Base-by-base conservation (phyloP, 2,113 vertebrate species). In the Rattus rattus region DNA sequence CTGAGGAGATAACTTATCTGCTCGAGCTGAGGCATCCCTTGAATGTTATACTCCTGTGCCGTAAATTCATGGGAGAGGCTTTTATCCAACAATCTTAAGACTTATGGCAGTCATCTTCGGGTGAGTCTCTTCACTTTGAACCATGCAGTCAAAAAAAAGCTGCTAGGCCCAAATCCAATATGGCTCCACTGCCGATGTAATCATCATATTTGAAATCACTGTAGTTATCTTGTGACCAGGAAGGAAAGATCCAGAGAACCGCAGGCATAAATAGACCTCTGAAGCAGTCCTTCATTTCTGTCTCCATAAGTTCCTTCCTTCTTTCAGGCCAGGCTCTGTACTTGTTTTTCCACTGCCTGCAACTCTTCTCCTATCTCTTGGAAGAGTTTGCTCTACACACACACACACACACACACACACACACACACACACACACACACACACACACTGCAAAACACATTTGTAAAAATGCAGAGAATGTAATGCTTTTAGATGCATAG, bases 221-320 rank as follows among this genome's bases (percentile, higher is more conserved):
- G 2, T 9, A 90, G 33, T 14, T 4, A 36, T 94, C 30, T 96
- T 92, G 30, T 80, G 61, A 90, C 43, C 30, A 17, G 54, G 43
- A 84, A n/a, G 54, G 90, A 93, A 90, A 85, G 49, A 93, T 56
- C 67, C 28, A 83, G 16, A 95, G 54, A 75, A 52, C 73, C 70
- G 54, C 36, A 76, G 69, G 67, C 19, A 33, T 49, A 47, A 90
- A 13, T 72, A n/a, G 69, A 76, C 5, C 2, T 88, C 33, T 63
- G 33, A 92, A 49, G 17, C 49, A 56, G 33, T 54, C 10, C 95
- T n/a, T 93, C 30, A 6, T 47, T 54, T 59, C 47, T 88, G 49
- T 54, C 26, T 59, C 47, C 36, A 30, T 47, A 59, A 59, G 30
- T 36, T 63, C 22, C 61, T 93, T 88, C 10, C 6, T 11, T 54